phyloP scores from a whole-genome alignment of 2,888 invertebrate species.

The Beris morrisii region DNA sequence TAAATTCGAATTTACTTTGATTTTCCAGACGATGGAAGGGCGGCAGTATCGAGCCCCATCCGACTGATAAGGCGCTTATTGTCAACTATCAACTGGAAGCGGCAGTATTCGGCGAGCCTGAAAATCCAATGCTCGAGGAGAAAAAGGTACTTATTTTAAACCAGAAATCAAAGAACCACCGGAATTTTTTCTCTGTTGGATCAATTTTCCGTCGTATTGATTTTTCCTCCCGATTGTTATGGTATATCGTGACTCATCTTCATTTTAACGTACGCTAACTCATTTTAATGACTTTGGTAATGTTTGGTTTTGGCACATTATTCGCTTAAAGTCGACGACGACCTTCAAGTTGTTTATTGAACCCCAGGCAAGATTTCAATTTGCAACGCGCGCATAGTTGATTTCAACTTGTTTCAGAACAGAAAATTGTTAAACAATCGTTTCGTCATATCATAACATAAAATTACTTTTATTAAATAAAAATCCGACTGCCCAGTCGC shows the following conservation, averaged over 20 bases:
- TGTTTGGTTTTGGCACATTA: background rate
- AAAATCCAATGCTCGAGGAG: slow-evolving; percentile 79
- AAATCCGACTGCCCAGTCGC: too few species aligned
- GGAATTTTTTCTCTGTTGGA: background rate
- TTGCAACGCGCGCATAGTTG: background rate
- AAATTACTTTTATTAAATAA: too few species aligned
- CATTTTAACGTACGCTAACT: background rate
- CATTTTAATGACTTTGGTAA: background rate
- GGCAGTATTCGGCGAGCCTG: slow-evolving; percentile 77
- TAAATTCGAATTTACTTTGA: slow-evolving; percentile 20
- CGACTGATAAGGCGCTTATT: slow-evolving; percentile 81
- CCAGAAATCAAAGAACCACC: background rate
- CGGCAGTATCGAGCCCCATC: slow-evolving; percentile 84
- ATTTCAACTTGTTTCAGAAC: too few species aligned
- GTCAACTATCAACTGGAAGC: slow-evolving; percentile 87
- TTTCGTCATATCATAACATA: too few species aligned
- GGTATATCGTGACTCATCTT: slow-evolving; percentile 14
- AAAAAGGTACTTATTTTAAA: slow-evolving; percentile 67
- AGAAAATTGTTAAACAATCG: too few species aligned
- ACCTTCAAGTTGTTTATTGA: slow-evolving; percentile 3
- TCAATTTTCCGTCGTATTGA: slow-evolving; percentile 12
- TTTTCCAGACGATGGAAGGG: slow-evolving; percentile 68
- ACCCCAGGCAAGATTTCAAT: background rate
- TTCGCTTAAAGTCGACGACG: background rate
- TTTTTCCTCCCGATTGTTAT: slow-evolving; percentile 17